Conservation (phyloP, 2,113 vertebrate species). For the Trichomycterus rosablanca region DNA sequence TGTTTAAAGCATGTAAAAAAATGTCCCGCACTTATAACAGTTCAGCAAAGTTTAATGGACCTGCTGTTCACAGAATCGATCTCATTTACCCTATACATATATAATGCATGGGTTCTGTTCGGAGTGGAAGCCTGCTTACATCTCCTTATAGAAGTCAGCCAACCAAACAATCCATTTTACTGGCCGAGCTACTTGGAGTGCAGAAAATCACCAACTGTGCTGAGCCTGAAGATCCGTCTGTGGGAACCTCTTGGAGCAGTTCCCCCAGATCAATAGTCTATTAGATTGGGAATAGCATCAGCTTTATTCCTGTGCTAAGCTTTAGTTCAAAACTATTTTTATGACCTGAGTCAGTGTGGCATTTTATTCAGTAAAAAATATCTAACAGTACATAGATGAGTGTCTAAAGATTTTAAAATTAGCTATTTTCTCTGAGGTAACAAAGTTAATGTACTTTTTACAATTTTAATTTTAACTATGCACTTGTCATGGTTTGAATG, state of each 20-base stretch:
- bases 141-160: not conserved
- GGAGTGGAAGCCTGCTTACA: not conserved
- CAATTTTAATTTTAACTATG: not conserved
- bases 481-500: not conserved
- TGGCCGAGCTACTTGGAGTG: not conserved
- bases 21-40: not conserved
- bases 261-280: conserved; percentile 39
- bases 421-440: not conserved
- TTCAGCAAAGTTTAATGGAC: not conserved
- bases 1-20: not conserved
- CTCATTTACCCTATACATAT: not conserved
- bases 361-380: not conserved
- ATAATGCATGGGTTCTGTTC: not conserved
- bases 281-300: conserved; percentile 32
- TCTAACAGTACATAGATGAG: conserved; percentile 4
- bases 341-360: conserved; percentile 1
- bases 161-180: conserved; percentile 13
- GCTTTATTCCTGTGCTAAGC: conserved; percentile 23
- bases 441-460: not conserved
- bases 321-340: conserved; percentile 8
- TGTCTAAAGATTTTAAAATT: not conserved
- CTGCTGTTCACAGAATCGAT: not conserved
- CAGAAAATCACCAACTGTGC: conserved; percentile 8
- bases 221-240: conserved; percentile 26
- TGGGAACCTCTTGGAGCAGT: conserved; percentile 21